Base-by-base conservation (phyloP, 1,140 invertebrate species). In the Aphelinus atriplicis region DNA sequence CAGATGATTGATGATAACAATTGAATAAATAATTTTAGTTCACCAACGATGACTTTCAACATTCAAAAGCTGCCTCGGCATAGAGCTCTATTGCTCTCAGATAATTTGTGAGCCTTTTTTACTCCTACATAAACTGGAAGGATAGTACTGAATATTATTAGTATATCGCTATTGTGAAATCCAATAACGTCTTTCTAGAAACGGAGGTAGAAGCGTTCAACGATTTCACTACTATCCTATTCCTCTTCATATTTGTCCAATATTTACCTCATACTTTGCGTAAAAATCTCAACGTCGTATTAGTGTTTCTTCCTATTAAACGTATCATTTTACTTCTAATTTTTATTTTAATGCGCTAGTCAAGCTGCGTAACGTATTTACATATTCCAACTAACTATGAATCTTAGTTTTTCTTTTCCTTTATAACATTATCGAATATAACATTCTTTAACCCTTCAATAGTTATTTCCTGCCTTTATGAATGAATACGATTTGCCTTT, bases 391-490 rank as follows among this genome's bases (percentile, higher is more conserved):
- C 62, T 60, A 55, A 46, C 26, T 3, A 69, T 51, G 2, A 64
- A 0, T 55, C 45, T 68, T 42, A 43, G 26, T 43, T 55, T 58
- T 55, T 66, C 64, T 26, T 72, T 78, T 72, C 55, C 75, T 80
- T 80, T 78, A 77, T 66, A 73, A 76, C 7, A 57, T 2, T 9
- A 48, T 4, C 7, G 45, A 26, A 46, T 57, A 2, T 4, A 55
- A 45, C 43, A n/a, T 42, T 46, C 77, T 80, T 79, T 79, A 76
- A 71, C 74, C 78, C 81, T 26, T 26, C 26, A 26, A 26, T 26
- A 26, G 26, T 26, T 26, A 26, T 26, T 50, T 73, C 50, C 7
- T 70, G 50, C 63, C 42, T 57, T 47, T 46, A 66, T 63, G 51
- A 57, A 0, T 60, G 4, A 57, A 51, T 56, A 65, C 26, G 56